A percentile compares a stretch with the other conserved stretches of the same genome.
Evolutionary conservation across 1,140 invertebrate species (phyloP).

Genomic region (Rhysida immarginata): DNA sequence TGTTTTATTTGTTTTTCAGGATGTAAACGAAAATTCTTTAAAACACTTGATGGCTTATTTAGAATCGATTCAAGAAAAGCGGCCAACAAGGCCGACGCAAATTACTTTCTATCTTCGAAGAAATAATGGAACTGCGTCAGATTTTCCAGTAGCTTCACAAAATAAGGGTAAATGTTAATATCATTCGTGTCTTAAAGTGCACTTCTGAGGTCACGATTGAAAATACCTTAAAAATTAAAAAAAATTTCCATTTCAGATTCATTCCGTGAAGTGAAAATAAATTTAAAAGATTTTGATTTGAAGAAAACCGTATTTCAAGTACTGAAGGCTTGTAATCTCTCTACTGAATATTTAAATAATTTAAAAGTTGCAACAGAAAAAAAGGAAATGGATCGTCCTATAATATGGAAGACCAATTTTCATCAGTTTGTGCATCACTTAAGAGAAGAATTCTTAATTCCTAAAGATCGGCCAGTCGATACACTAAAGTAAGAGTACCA

Average conservation of each 20-base stretch:
- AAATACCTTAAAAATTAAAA: slow-evolving; percentile 15
- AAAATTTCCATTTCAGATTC: slow-evolving; percentile 1
- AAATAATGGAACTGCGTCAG: too few relatives aligned
- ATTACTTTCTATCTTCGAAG: slow-evolving; percentile 51
- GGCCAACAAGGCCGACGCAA: slow-evolving; percentile 37
- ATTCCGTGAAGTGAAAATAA: slow-evolving; percentile 51
- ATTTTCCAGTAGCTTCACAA: too few relatives aligned
- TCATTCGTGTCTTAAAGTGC: too few relatives aligned
- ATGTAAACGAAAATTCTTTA: slow-evolving; percentile 77
- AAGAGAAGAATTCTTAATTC: too few relatives aligned
- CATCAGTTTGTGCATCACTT: too few relatives aligned
- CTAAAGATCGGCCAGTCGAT: too few relatives aligned
- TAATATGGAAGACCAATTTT: too few relatives aligned
- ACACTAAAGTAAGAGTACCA: too few relatives aligned
- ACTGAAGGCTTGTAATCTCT: slow-evolving; percentile 60
- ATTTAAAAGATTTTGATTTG: slow-evolving; percentile 48
- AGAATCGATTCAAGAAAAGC: slow-evolving; percentile 49
- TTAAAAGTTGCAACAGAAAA: slow-evolving; percentile 27
- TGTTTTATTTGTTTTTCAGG: slow-evolving; percentile 36
- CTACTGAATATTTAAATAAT: slow-evolving; percentile 66
- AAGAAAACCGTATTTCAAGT: slow-evolving; percentile 57
- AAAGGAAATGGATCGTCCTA: too few relatives aligned
- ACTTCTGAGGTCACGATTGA: too few relatives aligned
- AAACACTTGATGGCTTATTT: slow-evolving; percentile 72
- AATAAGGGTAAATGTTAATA: too few relatives aligned